phyloP scores from a whole-genome alignment of 2,888 invertebrate species.

The Cancer borealis region DNA sequence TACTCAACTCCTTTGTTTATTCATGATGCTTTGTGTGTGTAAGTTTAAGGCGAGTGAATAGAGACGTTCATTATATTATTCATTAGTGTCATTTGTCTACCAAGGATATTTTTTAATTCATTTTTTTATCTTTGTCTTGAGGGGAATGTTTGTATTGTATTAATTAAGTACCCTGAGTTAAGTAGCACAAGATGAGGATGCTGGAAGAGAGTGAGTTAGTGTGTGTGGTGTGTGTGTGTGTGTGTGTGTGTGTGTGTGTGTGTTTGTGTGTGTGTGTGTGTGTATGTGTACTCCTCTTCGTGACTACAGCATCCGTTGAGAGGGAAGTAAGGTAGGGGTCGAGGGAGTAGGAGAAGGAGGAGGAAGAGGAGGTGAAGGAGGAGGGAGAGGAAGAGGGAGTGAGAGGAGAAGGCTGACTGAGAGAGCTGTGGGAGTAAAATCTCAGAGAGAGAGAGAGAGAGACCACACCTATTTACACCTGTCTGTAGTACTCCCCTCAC shows the following conservation, averaged over 20 bases:
- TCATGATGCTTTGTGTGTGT: neutral
- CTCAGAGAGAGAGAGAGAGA: neutral
- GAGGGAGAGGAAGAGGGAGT: neutral
- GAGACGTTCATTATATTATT: neutral
- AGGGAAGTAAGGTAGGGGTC: neutral
- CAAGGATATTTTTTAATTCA: neutral
- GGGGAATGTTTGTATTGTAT: neutral
- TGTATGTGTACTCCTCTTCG: neutral
- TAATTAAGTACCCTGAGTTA: neutral
- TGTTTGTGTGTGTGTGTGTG: constrained; percentile 32
- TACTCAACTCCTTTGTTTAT: neutral
- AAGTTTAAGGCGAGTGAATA: neutral
- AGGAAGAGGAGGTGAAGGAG: neutral
- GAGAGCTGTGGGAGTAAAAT: neutral
- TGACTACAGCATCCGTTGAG: neutral
- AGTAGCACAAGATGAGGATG: neutral
- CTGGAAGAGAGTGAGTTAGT: neutral
- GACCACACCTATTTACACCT: neutral
- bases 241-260: neutral
- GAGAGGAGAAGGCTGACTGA: neutral
- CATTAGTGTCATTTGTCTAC: neutral
- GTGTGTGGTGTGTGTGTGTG: neutral
- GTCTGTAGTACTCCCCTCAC: neutral
- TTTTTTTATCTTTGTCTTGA: neutral
- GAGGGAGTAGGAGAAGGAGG: neutral